Evolutionary conservation across 1,140 invertebrate species (phyloP), one percentile per base, ranked within the genome.

Genomic region (Hestina assimilis): DNA sequence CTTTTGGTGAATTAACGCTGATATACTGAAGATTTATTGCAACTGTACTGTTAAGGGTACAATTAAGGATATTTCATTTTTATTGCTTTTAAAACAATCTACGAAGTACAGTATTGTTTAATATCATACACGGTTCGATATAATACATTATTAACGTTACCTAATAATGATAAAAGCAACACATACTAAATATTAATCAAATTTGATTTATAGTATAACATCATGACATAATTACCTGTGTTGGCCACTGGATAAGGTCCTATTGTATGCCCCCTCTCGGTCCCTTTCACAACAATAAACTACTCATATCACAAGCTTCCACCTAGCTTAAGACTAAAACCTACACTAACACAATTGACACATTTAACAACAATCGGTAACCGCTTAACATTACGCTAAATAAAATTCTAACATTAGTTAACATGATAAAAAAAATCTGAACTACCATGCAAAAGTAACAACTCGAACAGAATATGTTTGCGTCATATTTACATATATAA

Each of bases 401-500:
- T 85, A 87, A 84, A 85, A 81, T 60, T 83, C 72, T 85, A 83
- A 81, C 77, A 87, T 79, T 83, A 85, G 71, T 85, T 84, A 87
- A 85, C 82, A 81, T 77, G 65, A 80, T 75, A 77, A 79, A 66
- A 79, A 75, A 81, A 76, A 80, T 82, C 69, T 83, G 66, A 66
- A 75, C 69, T 79, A 74, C 67, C 46, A 79, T 69, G 73, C 72
- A 52, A 73, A 74, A 72, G 45, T 75, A 69, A 73, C 63, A 76
- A 67, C 64, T 70, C 60, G 64, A 71, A 76, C 63, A 62, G 23
- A 63, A 56, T 40, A 29, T 57, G 59, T 72, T 67, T 58, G 70
- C 64, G 68, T 78, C 68, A 15, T 66, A 65, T 75, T 68, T 73
- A 71, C 66, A 78, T 51, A 53, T 69, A 69, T 60, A 59, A 73